Evolutionary conservation across 2,888 invertebrate species (phyloP), one percentile per base, ranked within the genome.

Genomic region (Tipula vernalis): DNA sequence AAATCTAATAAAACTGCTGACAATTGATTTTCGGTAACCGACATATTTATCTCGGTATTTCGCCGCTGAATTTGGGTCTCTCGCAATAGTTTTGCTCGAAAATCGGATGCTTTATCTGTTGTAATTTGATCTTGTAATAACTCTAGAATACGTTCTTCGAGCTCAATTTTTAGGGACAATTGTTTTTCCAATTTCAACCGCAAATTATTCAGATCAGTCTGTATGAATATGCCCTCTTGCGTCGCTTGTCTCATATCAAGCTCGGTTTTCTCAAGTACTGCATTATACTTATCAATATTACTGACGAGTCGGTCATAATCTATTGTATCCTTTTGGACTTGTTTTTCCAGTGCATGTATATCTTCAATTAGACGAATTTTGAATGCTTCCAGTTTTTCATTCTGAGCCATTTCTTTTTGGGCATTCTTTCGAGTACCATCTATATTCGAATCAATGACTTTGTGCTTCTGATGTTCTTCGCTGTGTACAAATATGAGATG

Each of bases 111-210:
- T 89, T 96, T 96, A 89, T 95, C 95, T 83, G 94, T 94, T 5
- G 94, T 93, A 5, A 95, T 90, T 89, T 95, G 94, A 12, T 95
- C 94, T 89, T 96, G 95, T 0, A 96, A 91, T 87, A 94, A 93
- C 28, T 91, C 90, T 5, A 96, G 89, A 42, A 96, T 94, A 84
- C 93, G 91, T 87, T 95, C 94, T 90, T 97, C 96, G 85, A 95
- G 88, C 71, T 92, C 91, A 13, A 92, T 89, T 89, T 95, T 96
- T 85, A 92, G 91, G n/a, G 90, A 91, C 0, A 89, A 88, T 86
- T 93, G 91, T 87, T 92, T 93, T 13, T 95, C 94, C 5, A 93
- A 89, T 85, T 93, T 92, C 18, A 87, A 88, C 28, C 90, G 89
- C 0, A 91, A 88, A 5, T 89, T 87, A 87, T 92, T 92, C 0